Percentiles rank a stretch among this genome's conserved stretches.
Evolutionary conservation across 2,797 vertebrate species (phyloP).

Genomic region (Cephalopachus bancanus): DNA sequence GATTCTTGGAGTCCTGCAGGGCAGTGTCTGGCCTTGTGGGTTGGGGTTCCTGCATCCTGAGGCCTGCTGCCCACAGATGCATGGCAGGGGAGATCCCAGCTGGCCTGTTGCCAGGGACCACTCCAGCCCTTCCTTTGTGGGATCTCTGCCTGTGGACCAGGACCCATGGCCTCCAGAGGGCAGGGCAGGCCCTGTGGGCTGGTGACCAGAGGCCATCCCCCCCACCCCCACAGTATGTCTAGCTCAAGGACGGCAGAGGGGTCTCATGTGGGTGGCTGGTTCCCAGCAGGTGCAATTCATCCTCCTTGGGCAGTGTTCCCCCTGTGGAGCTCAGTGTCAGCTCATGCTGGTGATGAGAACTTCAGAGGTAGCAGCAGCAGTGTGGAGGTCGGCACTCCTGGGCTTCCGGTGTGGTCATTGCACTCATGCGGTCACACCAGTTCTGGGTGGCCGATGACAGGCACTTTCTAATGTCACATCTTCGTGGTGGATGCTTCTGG

Average conservation of each 20-base stretch:
- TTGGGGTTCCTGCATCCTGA: neutral
- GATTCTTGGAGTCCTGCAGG: too few species aligned
- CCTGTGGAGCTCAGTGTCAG: neutral
- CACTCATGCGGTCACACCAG: too few species aligned
- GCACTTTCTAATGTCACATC: neutral
- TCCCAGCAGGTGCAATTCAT: neutral
- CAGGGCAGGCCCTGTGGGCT: neutral
- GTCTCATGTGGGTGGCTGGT: fast-evolving
- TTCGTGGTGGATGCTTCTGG: neutral
- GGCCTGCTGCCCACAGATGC: neutral
- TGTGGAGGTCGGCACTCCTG: neutral
- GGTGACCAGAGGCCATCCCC: too few species aligned
- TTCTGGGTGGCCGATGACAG: neutral
- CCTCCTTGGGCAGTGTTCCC: neutral
- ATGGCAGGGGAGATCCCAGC: fast-evolving
- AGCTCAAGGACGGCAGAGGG: fast-evolving
- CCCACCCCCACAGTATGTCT: neutral
- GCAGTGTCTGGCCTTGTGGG: fast-evolving
- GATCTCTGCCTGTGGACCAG: neutral
- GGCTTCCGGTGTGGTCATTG: neutral
- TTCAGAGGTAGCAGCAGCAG: neutral
- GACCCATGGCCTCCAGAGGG: neutral
- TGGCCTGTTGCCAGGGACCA: too few species aligned
- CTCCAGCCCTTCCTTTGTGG: neutral
- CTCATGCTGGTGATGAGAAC: neutral